Percentiles rank a stretch among this genome's conserved stretches.
phyloP scores from a whole-genome alignment of 2,888 invertebrate species.

The Aporophyla nigra region DNA sequence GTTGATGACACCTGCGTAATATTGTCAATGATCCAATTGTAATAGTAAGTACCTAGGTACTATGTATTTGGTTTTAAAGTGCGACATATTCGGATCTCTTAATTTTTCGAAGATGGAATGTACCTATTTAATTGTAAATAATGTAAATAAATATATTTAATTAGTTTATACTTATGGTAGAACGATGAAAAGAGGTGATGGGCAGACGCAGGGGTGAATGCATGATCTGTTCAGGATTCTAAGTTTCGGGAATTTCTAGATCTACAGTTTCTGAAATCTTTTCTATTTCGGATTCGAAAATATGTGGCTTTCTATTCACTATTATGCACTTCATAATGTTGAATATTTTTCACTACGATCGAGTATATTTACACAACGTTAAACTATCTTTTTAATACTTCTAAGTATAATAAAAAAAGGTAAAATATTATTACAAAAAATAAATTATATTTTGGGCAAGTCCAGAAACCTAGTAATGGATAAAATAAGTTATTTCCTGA shows the following conservation, averaged over 20 bases:
- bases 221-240: neutral
- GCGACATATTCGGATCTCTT: neutral
- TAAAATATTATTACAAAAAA: constrained; percentile 14
- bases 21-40: constrained; percentile 1
- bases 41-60: neutral
- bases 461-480: neutral
- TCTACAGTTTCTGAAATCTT: constrained; percentile 28
- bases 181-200: no score
- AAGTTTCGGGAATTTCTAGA: neutral
- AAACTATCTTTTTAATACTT: neutral
- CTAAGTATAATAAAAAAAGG: neutral
- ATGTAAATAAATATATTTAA: neutral
- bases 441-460: neutral
- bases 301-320: constrained; percentile 3
- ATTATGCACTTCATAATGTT: constrained; percentile 17
- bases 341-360: constrained; percentile 1
- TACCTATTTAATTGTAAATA: constrained; percentile 11
- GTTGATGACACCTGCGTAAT: constrained; percentile 13
- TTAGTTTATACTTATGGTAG: neutral
- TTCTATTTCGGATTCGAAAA: constrained; percentile 10
- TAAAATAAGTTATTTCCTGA: no score
- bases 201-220: no score
- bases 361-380: neutral
- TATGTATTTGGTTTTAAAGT: constrained; percentile 20
- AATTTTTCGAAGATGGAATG: neutral